A percentile compares a stretch with the other conserved stretches of the same genome.
These are phyloP conservation scores for Cyrtonyx montezumae DNA, from an alignment of 2,113 vertebrate species.

Conservation along the genomic window DNA sequence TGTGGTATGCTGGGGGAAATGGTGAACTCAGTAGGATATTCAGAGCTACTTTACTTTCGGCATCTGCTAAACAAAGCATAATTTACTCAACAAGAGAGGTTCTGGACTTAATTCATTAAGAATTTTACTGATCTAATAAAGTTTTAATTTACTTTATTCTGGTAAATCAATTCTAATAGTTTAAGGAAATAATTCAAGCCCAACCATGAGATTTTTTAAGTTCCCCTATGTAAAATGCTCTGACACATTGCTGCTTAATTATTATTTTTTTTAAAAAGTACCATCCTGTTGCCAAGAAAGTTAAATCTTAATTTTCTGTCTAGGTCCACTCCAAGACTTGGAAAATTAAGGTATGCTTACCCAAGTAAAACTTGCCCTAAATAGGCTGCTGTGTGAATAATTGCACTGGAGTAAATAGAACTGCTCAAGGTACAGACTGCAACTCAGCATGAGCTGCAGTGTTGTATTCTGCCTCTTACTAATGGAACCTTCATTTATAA, in stretches of 20 bases:
- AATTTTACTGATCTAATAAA: neutral
- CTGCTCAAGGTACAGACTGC: neutral
- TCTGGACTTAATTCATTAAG: neutral
- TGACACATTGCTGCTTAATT: neutral
- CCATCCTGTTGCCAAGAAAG: neutral
- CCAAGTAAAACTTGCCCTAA: conserved; percentile 9
- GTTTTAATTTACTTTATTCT: neutral
- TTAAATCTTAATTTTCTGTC: neutral
- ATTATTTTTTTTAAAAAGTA: neutral
- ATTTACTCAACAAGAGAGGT: neutral
- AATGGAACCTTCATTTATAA: neutral
- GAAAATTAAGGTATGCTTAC: neutral
- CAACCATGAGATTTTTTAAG: neutral
- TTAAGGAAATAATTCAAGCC: neutral
- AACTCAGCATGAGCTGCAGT: neutral
- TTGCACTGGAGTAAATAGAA: neutral
- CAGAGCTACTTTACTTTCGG: neutral
- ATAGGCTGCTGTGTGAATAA: neutral
- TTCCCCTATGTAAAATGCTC: neutral
- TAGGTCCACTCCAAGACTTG: neutral
- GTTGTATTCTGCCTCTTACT: neutral
- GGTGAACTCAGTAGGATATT: neutral
- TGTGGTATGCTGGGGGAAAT: neutral
- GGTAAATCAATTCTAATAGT: neutral
- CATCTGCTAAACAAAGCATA: neutral